Base-by-base conservation (phyloP, 2,797 vertebrate species). In the Hoplostethus atlanticus region DNA sequence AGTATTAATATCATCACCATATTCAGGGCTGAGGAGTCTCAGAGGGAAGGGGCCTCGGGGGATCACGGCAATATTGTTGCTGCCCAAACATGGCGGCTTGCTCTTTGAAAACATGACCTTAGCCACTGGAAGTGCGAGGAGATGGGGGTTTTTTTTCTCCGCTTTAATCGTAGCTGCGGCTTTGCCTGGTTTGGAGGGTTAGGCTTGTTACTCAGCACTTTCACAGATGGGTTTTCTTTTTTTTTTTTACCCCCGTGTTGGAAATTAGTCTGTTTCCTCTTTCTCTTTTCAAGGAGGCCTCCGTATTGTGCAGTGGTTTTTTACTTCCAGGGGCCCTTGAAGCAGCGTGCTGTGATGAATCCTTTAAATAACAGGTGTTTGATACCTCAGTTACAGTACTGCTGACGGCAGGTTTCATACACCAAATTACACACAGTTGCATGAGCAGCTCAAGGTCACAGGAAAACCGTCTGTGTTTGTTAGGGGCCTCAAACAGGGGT, bases 1-100 rank as follows among this genome's bases (percentile, higher is more conserved):
- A 88, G 90, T 93, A 92, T 94, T 94, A 94, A 94, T 94, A 92
- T 92, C 88, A 89, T 91, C 85, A 84, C 79, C 90, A 90, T 89
- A 91, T 91, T 93, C 86, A 71, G 81, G 56, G 85, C 84, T 84
- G 84, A 89, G 91, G 55, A 85, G 84, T 92, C 92, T 93, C 91
- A 25, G 74, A 76, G 88, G 90, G 61, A 83, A 73, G 72, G 74
- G 44, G 42, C 11, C 9, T 0, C 76, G 76, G 64, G 38, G 75
- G 87, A 86, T 89, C 82, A 77, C 85, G 79, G 86, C 87, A 77
- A 72, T 64, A 64, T 81, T 77, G 85, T 84, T 82, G 89, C 87
- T 89, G 79, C 74, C 84, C 84, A 81, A 90, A 84, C 85, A 83
- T 83, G 81, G 89, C 55, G 66, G 73, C 69, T 82, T 21, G 11